Evolutionary conservation across 1,140 invertebrate species (phyloP).

Genomic region (Drosophila auraria): DNA sequence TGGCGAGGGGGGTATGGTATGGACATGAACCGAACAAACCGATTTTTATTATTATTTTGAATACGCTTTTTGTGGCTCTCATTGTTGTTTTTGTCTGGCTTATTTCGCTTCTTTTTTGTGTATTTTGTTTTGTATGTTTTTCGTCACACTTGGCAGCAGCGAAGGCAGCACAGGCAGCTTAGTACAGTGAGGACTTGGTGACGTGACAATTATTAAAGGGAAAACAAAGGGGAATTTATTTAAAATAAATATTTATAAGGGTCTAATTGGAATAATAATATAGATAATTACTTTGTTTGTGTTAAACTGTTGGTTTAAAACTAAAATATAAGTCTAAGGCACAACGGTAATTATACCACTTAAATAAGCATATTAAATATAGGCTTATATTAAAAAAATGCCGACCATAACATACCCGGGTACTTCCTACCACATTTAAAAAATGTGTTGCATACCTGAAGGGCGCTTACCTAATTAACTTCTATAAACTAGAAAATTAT

Average conservation of each 20-base stretch:
- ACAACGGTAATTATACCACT: fast-evolving
- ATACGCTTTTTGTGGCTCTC: slow-evolving; percentile 75
- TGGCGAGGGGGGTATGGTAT: slow-evolving; percentile 6
- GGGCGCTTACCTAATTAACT: neutral
- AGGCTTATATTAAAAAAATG: neutral
- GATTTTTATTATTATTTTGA: slow-evolving; percentile 80
- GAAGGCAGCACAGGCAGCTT: slow-evolving; percentile 40
- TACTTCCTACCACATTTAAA: fast-evolving
- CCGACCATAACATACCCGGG: neutral
- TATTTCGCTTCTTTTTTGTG: slow-evolving; percentile 64
- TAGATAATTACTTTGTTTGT: too few relatives aligned
- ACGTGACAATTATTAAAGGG: too few relatives aligned
- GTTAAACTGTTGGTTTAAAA: neutral
- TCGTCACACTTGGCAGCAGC: slow-evolving; percentile 79
- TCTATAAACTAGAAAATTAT: neutral
- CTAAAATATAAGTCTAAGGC: neutral
- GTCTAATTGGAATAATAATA: too few relatives aligned
- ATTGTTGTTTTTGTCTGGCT: slow-evolving; percentile 55
- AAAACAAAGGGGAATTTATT: too few relatives aligned
- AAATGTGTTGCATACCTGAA: slow-evolving; percentile 1
- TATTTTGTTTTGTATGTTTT: slow-evolving; percentile 82
- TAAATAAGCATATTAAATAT: neutral
- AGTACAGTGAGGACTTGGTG: slow-evolving; percentile 23
- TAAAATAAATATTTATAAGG: too few relatives aligned
- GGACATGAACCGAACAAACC: slow-evolving; percentile 42